phyloP scores from a whole-genome alignment of 2,113 vertebrate genomes.

The Lepus europaeus region DNA sequence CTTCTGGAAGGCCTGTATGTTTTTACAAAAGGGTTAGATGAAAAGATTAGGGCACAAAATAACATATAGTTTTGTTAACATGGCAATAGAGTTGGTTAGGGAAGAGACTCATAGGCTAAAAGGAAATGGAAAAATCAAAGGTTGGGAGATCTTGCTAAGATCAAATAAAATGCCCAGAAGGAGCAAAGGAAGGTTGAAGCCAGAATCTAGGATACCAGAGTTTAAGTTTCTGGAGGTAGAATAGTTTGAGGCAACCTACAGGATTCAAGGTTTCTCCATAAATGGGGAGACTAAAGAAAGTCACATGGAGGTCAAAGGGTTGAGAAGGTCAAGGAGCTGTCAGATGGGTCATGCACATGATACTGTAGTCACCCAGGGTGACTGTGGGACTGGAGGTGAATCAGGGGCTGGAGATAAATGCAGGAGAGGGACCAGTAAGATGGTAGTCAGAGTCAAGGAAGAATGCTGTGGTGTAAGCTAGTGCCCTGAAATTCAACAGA shows the following conservation, averaged over 20 bases:
- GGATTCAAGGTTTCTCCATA: neutral
- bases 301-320: neutral
- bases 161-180: neutral
- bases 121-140: conserved; percentile 45
- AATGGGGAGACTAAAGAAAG: neutral
- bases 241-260: neutral
- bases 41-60: neutral
- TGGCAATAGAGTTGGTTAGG: neutral
- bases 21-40: conserved; percentile 1
- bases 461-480: neutral
- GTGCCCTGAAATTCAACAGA: neutral
- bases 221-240: neutral
- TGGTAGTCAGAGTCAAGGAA: neutral
- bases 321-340: conserved; percentile 30
- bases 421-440: neutral
- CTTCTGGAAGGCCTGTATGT: neutral
- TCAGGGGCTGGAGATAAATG: neutral
- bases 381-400: neutral
- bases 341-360: neutral
- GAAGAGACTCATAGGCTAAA: neutral
- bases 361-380: neutral
- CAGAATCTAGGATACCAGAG: neutral
- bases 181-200: neutral
- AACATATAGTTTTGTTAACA: neutral
- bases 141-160: conserved; percentile 9